Evolutionary conservation across 1,140 invertebrate species (phyloP).

Genomic region (Drosophila nebulosa): DNA sequence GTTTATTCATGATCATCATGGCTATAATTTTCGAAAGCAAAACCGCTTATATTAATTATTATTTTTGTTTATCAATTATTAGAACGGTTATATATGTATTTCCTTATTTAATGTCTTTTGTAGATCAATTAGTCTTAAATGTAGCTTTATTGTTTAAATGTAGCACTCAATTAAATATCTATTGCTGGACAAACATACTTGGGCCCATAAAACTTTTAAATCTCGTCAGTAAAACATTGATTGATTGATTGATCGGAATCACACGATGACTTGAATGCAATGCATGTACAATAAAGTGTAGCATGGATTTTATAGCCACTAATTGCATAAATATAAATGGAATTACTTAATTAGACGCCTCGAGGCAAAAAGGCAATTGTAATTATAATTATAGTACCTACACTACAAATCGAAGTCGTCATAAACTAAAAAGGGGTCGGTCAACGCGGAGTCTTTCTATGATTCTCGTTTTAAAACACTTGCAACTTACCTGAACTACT

Average conservation of each 20-base stretch:
- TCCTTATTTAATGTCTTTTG: neutral
- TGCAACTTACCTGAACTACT: constrained; percentile 34
- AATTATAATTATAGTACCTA: constrained; percentile 62
- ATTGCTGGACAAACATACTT: constrained; percentile 37
- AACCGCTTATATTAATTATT: no score
- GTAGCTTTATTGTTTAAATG: constrained; percentile 21
- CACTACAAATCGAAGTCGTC: constrained; percentile 64
- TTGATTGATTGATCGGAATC: constrained; percentile 28
- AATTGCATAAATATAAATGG: constrained; percentile 66
- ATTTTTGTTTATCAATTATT: no score
- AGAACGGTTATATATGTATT: neutral
- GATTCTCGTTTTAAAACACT: constrained; percentile 21
- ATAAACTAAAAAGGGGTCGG: constrained; percentile 54
- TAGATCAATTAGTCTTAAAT: constrained; percentile 29
- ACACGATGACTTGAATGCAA: constrained; percentile 29
- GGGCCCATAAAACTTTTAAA: constrained; percentile 45
- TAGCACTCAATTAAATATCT: constrained; percentile 30
- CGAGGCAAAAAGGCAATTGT: constrained; percentile 62
- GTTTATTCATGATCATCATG: no score
- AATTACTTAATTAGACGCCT: constrained; percentile 69
- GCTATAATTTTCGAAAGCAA: no score
- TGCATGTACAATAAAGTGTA: constrained; percentile 14
- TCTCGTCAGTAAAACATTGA: constrained; percentile 49
- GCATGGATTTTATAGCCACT: constrained; percentile 56
- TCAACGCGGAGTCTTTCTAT: neutral